Evolutionary conservation across 2,888 invertebrate species (phyloP).

Genomic region (Eupithecia exiguata): DNA sequence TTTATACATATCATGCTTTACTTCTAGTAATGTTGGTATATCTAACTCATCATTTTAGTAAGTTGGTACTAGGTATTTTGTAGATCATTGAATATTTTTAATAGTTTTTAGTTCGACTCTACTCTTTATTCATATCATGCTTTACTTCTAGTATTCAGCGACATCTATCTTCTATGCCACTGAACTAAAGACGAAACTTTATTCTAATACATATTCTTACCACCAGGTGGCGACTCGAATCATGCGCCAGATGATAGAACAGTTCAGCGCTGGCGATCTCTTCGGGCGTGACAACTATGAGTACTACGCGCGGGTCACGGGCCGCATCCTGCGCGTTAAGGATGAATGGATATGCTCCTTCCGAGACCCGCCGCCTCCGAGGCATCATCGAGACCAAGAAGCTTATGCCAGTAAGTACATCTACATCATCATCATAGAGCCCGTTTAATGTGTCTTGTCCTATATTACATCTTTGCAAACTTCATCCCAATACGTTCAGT

Average conservation of each 20-base stretch:
- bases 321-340: slow-evolving; percentile 94
- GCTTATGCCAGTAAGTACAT: slow-evolving; percentile 85
- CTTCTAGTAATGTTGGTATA: background rate
- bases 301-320: slow-evolving; percentile 97
- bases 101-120: background rate
- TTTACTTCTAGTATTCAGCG: background rate
- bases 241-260: slow-evolving; percentile 98
- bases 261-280: slow-evolving; percentile 97
- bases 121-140: background rate
- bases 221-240: slow-evolving; percentile 95
- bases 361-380: slow-evolving; percentile 91
- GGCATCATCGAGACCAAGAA: slow-evolving; percentile 86
- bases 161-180: background rate
- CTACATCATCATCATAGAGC: background rate
- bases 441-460: too few relatives aligned
- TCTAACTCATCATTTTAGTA: background rate
- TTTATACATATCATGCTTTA: background rate
- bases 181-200: background rate
- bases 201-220: background rate
- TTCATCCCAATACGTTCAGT: too few relatives aligned
- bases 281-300: slow-evolving; percentile 98
- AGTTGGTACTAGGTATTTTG: background rate
- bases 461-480: too few relatives aligned
- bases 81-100: background rate
- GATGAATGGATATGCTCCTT: slow-evolving; percentile 98